Conservation (phyloP, 2,113 vertebrate species). For the Climacteris rufus region DNA sequence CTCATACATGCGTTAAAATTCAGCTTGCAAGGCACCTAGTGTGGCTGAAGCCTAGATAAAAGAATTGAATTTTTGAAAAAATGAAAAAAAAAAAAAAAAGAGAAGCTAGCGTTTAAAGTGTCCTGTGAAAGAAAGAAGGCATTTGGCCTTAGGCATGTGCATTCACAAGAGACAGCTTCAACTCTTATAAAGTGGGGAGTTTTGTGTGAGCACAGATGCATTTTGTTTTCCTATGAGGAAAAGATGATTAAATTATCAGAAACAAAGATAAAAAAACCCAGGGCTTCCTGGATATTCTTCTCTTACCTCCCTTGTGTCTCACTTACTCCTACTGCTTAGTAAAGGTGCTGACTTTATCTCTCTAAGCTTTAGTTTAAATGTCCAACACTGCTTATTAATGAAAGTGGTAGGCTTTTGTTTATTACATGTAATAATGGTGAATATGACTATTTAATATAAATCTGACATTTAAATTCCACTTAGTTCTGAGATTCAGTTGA, state of each 20-base stretch:
- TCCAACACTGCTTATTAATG: conserved; percentile 75
- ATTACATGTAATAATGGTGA: conserved; percentile 79
- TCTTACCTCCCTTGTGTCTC: conserved; percentile 40
- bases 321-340: conserved; percentile 66
- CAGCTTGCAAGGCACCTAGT: conserved; percentile 41
- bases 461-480: conserved; percentile 88
- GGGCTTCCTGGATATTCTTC: conserved; percentile 64
- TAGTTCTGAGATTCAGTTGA: conserved; percentile 76
- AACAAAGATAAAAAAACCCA: conserved; percentile 63
- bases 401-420: conserved; percentile 79
- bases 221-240: conserved; percentile 80
- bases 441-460: conserved; percentile 88
- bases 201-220: conserved; percentile 79
- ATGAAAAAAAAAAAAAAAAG: background rate
- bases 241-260: conserved; percentile 84
- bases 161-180: conserved; percentile 60
- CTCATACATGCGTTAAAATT: conserved; percentile 51
- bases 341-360: conserved; percentile 64
- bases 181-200: conserved; percentile 75
- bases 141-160: conserved; percentile 72
- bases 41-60: conserved; percentile 46
- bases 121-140: conserved; percentile 65
- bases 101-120: conserved; percentile 40
- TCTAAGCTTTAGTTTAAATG: conserved; percentile 76
- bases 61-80: conserved; percentile 47